A percentile compares a stretch with the other conserved stretches of the same genome.
Evolutionary conservation across 2,113 vertebrate species (phyloP).

Genomic region (Leucoraja erinaceus): DNA sequence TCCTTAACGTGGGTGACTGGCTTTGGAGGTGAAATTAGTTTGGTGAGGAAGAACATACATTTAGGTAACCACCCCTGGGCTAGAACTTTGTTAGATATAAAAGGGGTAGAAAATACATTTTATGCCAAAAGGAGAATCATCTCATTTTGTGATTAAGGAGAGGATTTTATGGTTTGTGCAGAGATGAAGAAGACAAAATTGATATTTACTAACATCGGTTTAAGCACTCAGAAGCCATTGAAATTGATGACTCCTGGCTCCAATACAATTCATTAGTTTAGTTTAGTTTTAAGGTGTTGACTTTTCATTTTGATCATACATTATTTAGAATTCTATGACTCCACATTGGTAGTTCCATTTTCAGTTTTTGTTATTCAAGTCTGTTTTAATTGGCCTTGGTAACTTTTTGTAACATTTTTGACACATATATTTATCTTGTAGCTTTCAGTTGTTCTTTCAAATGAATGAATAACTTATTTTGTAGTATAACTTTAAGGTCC

Average conservation of each 20-base stretch:
- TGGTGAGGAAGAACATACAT: not conserved
- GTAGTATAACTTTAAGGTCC: not conserved
- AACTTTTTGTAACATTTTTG: not conserved
- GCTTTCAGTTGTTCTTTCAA: not conserved
- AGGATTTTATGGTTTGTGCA: not conserved
- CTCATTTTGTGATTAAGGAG: no score
- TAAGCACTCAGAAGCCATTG: no score
- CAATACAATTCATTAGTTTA: no score
- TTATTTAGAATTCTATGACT: no score
- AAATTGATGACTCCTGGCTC: no score
- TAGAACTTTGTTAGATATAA: not conserved
- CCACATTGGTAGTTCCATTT: not conserved
- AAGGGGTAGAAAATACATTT: no score
- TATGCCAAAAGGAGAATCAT: no score
- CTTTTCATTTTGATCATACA: no score
- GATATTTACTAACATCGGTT: not conserved
- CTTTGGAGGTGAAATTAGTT: not conserved
- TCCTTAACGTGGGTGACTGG: not conserved
- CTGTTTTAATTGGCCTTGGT: not conserved
- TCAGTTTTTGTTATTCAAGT: no score
- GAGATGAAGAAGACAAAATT: not conserved
- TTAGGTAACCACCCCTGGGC: not conserved
- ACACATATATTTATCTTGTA: not conserved
- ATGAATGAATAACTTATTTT: not conserved
- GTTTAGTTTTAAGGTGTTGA: no score